Evolutionary conservation across 1,140 invertebrate species (phyloP), one percentile per base, ranked within the genome.

Genomic region (Zaprionus capensis): DNA sequence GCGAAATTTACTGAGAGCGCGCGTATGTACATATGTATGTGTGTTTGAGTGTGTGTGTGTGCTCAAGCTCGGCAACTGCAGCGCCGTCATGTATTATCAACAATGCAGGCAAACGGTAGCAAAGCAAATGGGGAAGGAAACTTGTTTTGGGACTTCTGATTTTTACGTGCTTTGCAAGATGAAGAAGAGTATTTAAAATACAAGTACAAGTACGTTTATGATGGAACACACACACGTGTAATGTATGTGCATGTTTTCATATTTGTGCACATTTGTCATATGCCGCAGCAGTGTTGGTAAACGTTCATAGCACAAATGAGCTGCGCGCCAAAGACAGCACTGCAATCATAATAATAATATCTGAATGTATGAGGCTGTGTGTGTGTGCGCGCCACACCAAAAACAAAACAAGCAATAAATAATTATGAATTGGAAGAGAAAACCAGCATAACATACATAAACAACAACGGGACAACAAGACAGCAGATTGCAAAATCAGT

Each of bases 61-160:
- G 46, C 55, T 11, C 36, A 46, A 24, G 67, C 44, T 65, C n/a
- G 20, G 34, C 6, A 22, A 65, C 20, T 76, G 73, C 55, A 63
- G 24, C 24, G 49, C 22, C 31, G 17, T 17, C 17, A 31, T 59
- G 38, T 44, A 69, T 69, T 75, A 59, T 75, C 70, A 76, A 83
- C 72, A 82, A 65, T 57, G 56, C 67, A 41, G 26, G 38, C 55
- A 51, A 41, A 46, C n/a, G 41, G 41, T 46, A 46, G 41, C 41
- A 46, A 56, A 59, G 46, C 65, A 67, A 68, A 63, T 41, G 74
- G 64, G 38, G 41, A 74, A 74, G 26, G 28, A 87, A 88, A 88
- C 85, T 84, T 71, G 85, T 88, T 88, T 86, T 78, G 58, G 73
- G 68, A 69, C 70, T 82, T 77, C 62, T 71, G 77, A 72, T 87